Evolutionary conservation across 35 echinoderm and acorn worm species (phyloP).

Genomic region (Patiria miniata): DNA sequence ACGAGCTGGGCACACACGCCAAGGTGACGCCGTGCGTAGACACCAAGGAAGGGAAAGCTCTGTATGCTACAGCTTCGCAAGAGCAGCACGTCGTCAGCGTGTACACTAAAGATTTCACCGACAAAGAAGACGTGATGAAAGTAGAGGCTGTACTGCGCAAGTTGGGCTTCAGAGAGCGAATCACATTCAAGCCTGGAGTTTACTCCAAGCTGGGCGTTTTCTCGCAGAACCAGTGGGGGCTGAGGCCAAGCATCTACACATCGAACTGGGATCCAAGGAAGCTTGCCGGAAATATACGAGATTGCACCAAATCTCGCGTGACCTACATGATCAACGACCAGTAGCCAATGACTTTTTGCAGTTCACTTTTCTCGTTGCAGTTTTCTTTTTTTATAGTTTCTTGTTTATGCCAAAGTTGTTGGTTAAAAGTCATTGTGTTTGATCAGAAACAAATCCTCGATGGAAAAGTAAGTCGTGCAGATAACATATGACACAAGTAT

Average conservation of each 20-base stretch:
- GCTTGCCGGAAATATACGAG: too few species aligned
- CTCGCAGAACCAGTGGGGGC: constrained; percentile 14
- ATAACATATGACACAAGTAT: too few species aligned
- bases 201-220: constrained; percentile 17
- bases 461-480: too few species aligned
- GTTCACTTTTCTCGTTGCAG: too few species aligned
- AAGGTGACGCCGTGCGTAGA: constrained; percentile 28
- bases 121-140: not conserved
- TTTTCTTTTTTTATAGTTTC: too few species aligned
- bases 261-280: not conserved
- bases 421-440: too few species aligned
- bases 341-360: too few species aligned
- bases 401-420: too few species aligned
- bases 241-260: constrained; percentile 32
- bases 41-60: not conserved
- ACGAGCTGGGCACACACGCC: not conserved
- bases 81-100: constrained; percentile 28
- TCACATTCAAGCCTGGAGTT: constrained; percentile 30
- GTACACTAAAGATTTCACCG: constrained; percentile 34
- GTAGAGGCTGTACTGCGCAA: constrained; percentile 12
- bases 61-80: not conserved
- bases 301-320: too few species aligned
- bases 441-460: too few species aligned
- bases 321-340: too few species aligned
- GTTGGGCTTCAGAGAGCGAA: not conserved